Evolutionary conservation across 2,797 vertebrate genomes (phyloP).

Genomic region (Ctenopoma kingsleyae): DNA sequence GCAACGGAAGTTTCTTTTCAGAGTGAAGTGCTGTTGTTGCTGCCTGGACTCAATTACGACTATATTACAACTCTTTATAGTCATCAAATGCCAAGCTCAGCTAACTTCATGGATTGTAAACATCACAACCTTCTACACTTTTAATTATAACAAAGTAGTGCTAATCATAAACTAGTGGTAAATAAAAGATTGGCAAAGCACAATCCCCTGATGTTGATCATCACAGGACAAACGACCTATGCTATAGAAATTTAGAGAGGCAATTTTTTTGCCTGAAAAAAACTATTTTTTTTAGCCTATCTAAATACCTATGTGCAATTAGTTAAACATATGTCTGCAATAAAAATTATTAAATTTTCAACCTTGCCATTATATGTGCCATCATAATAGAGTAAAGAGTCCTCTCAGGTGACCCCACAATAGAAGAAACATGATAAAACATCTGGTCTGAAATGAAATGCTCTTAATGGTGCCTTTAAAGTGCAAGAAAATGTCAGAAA

Average conservation of each 20-base stretch:
- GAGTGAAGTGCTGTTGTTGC: slow-evolving; percentile 77
- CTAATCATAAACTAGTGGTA: too few species aligned
- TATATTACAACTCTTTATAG: slow-evolving; percentile 11
- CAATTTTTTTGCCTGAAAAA: neutral
- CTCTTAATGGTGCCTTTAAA: too few species aligned
- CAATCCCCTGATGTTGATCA: neutral
- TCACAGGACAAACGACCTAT: neutral
- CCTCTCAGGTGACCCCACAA: too few species aligned
- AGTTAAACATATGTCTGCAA: too few species aligned
- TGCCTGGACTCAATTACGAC: slow-evolving; percentile 66
- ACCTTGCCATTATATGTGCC: too few species aligned
- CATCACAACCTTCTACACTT: neutral
- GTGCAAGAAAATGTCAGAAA: too few species aligned
- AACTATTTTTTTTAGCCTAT: neutral
- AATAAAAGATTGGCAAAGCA: neutral
- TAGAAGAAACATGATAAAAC: too few species aligned
- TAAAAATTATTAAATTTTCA: too few species aligned
- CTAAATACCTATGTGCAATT: too few species aligned
- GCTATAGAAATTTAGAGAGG: neutral
- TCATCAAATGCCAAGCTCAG: slow-evolving; percentile 20
- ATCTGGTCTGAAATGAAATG: too few species aligned
- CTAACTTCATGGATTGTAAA: slow-evolving; percentile 13
- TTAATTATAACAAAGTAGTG: neutral
- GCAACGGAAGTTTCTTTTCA: slow-evolving; percentile 89
- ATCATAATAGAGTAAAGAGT: too few species aligned